Evolutionary conservation across 2,113 vertebrate genomes (phyloP).

Genomic region (Colaptes auratus): DNA sequence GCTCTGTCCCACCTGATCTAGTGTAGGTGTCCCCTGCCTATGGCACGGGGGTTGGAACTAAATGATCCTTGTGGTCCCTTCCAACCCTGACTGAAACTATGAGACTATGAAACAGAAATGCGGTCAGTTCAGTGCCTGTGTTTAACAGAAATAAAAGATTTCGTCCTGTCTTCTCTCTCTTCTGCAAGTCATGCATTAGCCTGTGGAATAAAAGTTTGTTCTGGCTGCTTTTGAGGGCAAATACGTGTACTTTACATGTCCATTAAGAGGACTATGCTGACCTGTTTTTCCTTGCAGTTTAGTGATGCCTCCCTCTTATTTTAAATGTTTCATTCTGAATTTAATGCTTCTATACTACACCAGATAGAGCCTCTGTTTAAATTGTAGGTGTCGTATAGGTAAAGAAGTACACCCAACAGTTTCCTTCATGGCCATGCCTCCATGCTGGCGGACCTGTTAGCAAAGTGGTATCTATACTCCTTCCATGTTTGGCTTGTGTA

Average conservation of each 20-base stretch:
- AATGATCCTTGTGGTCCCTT: no score
- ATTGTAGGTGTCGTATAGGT: background rate
- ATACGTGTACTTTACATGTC: background rate
- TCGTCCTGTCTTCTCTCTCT: background rate
- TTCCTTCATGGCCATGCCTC: background rate
- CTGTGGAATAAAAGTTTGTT: background rate
- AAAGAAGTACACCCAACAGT: background rate
- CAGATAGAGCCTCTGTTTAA: conserved; percentile 33
- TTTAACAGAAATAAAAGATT: background rate
- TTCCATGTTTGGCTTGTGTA: background rate
- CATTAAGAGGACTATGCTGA: background rate
- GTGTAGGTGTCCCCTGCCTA: no score
- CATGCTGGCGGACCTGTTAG: background rate
- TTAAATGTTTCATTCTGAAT: conserved; percentile 33
- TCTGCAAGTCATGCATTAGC: background rate
- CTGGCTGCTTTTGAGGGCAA: background rate
- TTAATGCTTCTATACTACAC: background rate
- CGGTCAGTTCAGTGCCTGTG: background rate
- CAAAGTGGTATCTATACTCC: background rate
- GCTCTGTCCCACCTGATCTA: no score
- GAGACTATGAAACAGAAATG: background rate
- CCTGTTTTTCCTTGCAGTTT: conserved; percentile 45
- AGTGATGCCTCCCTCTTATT: background rate
- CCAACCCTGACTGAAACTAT: no score
- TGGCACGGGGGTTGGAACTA: no score